Base-by-base conservation (phyloP, 2,888 invertebrate species). In the Asteroscopus sphinx region DNA sequence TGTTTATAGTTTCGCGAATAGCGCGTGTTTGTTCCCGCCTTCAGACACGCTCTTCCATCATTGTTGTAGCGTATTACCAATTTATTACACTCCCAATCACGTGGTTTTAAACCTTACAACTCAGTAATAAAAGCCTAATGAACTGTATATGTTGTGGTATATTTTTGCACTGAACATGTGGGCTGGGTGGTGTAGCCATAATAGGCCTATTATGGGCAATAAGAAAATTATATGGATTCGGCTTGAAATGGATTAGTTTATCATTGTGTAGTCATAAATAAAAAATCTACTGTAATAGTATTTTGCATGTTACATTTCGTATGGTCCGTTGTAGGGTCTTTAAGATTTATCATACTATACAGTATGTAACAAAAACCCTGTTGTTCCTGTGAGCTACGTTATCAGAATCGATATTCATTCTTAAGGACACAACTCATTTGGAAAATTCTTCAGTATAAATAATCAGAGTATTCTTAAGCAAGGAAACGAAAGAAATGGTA, bases 21-120 rank as follows among this genome's bases (percentile, higher is more conserved):
- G 62, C 57, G 65, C 84, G 83, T 87, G 87, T 86, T 77, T 66
- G 79, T 77, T 73, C 73, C 82, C 85, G 83, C 86, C 86, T 73
- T 77, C 60, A 68, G 82, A 86, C 85, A 87, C 60, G 77, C 74
- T 75, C 77, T 81, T 88, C 79, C 81, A 87, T 87, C 87, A 88
- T 87, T 83, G 80, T 81, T 82, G 83, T 83, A 39, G 77, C 79
- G 69, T 78, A 70, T 77, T 67, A 42, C 57, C 47, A 52, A 51
- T 16, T 40, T 11, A 6, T 13, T 7, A 13, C 13, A 25, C n/a
- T 39, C 0, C 1, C 12, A 30, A 49, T 25, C 42, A 53, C 3
- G 7, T 9, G 8, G 80, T 52, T 57, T 55, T 66, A 15, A 49
- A 70, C 79, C 52, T 58, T 64, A 72, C 0, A 15, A 0, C 1